Base-by-base conservation (phyloP, 2,797 vertebrate species). In the Sebastes reedi region DNA sequence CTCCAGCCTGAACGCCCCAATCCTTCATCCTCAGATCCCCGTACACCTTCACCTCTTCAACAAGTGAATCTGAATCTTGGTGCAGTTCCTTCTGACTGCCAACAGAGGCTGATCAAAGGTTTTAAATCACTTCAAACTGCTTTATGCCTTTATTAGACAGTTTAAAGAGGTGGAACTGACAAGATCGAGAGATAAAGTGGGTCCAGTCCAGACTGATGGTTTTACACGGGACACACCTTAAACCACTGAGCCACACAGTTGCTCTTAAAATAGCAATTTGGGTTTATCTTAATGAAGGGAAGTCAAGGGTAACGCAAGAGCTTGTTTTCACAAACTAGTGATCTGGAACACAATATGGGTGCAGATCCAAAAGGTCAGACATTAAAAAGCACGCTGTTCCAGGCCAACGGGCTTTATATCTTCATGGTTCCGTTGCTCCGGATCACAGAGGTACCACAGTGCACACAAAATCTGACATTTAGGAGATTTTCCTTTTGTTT, bases 291-390 rank as follows among this genome's bases (percentile, higher is more conserved):
- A 30, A 50, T 52, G 22, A 36, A 20, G 29, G 50, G 64, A 42
- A 50, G 34, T 22, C 2, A 4, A 55, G 30, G 36, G 5, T 9
- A 27, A 52, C 4, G 13, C 14, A 42, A 3, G 20, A 67, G 61
- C 29, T 56, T 79, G 56, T 80, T 77, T 83, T 75, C 71, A 58
- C 56, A 70, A 78, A 71, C 55, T 54, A 64, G 62, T 52, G 81
- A 86, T 67, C 32, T 83, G 54, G 72, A 89, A 85, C 67, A 70
- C 1, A 75, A 68, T 65, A 32, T 6, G 30, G 16, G 2, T 74
- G 29, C 18, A 64, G 54, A 77, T 6, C 52, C 22, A 78, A 78
- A 50, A 50, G 42, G 30, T 46, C 50, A 50, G 61, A 52, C 80
- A 76, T 74, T 87, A 74, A 54, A 78, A 75, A 64, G 67, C 46